These are phyloP conservation scores for Folsomia candida DNA, from an alignment of 2,888 invertebrate species.

Conservation along the genomic window DNA sequence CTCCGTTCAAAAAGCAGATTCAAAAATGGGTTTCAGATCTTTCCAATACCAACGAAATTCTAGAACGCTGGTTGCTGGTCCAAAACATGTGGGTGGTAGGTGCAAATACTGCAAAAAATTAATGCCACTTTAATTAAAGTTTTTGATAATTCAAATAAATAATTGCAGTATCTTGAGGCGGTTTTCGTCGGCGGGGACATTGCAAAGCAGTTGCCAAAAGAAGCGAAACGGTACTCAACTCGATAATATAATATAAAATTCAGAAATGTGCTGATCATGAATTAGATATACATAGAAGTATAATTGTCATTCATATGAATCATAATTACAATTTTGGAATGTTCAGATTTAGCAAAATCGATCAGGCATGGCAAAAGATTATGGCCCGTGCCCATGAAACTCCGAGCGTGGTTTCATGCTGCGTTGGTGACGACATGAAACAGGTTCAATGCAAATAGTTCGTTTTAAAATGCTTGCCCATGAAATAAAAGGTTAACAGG, in stretches of 20 bases:
- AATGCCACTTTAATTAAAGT: too few relatives aligned
- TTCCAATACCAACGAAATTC: slow-evolving; percentile 92
- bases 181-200: slow-evolving; percentile 98
- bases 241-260: slow-evolving; percentile 1
- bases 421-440: slow-evolving; percentile 95
- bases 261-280: background rate
- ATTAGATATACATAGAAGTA: too few relatives aligned
- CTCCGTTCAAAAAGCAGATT: slow-evolving; percentile 92
- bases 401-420: slow-evolving; percentile 91
- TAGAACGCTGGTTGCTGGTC: slow-evolving; percentile 92
- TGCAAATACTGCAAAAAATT: too few relatives aligned
- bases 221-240: slow-evolving; percentile 69
- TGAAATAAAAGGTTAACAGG: too few relatives aligned
- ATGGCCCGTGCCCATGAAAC: slow-evolving; percentile 96
- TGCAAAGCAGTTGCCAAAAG: slow-evolving; percentile 94
- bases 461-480: too few relatives aligned
- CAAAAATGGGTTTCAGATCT: slow-evolving; percentile 92
- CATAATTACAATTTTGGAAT: too few relatives aligned
- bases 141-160: too few relatives aligned
- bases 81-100: slow-evolving; percentile 99
- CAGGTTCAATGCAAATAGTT: too few relatives aligned
- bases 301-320: too few relatives aligned
- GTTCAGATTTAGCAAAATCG: slow-evolving; percentile 90
- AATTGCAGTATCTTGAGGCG: slow-evolving; percentile 94
- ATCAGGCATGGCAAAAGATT: slow-evolving; percentile 97